A percentile compares a stretch with the other conserved stretches of the same genome.
phyloP scores from a whole-genome alignment of 2,797 vertebrate genomes.

The Premnoplex brunnescens region DNA sequence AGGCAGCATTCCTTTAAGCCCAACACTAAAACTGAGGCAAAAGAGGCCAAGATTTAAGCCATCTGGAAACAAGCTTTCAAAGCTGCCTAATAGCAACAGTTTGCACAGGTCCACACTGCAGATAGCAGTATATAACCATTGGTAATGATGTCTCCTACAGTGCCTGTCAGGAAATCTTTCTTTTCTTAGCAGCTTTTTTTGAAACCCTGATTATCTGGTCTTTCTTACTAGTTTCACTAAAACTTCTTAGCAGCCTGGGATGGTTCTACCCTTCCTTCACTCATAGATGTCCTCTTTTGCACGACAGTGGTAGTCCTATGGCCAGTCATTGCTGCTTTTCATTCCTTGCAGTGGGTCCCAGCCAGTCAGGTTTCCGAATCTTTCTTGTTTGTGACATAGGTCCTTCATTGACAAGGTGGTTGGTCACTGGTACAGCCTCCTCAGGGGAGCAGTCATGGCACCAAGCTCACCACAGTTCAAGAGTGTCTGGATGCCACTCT shows the following conservation, averaged over 20 bases:
- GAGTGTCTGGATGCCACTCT: not conserved
- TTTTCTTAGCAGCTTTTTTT: not conserved
- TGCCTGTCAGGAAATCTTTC: not conserved
- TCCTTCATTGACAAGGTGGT: not conserved
- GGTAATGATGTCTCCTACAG: not conserved
- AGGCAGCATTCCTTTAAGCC: not conserved
- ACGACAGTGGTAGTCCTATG: not conserved
- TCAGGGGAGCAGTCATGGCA: not conserved
- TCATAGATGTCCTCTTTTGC: accelerated
- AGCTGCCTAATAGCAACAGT: not conserved
- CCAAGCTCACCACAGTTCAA: not conserved
- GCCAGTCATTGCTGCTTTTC: not conserved
- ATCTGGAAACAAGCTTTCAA: not conserved
- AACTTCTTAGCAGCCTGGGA: not conserved
- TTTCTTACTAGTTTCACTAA: not conserved
- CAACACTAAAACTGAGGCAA: not conserved
- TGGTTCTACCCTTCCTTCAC: not conserved
- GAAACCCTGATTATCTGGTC: not conserved
- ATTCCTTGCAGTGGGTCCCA: not conserved
- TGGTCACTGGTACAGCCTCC: not conserved
- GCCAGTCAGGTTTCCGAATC: not conserved
- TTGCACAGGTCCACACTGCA: not conserved
- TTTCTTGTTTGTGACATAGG: accelerated
- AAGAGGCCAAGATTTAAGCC: not conserved
- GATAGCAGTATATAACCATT: not conserved